A percentile compares a stretch with the other conserved stretches of the same genome.
phyloP scores from a whole-genome alignment of 2,113 vertebrate genomes.

The Hiodon tergisus region DNA sequence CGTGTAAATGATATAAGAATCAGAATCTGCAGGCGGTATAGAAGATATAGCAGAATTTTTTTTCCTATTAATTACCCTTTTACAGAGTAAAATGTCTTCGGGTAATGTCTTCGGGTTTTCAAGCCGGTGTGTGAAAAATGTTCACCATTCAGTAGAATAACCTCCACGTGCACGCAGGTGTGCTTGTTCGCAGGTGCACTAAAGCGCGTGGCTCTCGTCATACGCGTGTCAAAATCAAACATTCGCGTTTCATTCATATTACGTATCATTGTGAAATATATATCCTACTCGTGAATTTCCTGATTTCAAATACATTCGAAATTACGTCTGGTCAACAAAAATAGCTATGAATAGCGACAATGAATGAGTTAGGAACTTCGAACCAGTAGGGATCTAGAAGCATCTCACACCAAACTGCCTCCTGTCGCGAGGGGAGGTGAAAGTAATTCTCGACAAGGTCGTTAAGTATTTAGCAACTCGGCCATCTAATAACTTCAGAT shows the following conservation, averaged over 20 bases:
- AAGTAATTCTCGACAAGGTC: not conserved
- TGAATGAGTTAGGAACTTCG: too few species aligned
- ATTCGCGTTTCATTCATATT: too few species aligned
- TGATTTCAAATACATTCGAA: too few species aligned
- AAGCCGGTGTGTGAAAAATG: not conserved
- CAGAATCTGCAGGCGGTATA: too few species aligned
- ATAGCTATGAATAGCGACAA: too few species aligned
- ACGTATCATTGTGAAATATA: too few species aligned
- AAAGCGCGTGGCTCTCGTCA: not conserved
- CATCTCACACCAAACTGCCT: slow-evolving; percentile 8
- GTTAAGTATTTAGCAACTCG: not conserved
- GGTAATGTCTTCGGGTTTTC: not conserved
- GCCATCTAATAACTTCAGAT: not conserved
- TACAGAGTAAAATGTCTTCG: not conserved
- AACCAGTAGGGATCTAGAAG: not conserved
- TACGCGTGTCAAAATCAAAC: not conserved
- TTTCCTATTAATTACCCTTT: too few species aligned
- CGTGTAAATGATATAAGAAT: too few species aligned
- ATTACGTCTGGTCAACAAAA: too few species aligned
- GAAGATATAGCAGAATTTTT: too few species aligned
- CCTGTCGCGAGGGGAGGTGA: not conserved
- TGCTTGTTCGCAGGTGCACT: not conserved
- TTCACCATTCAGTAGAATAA: not conserved
- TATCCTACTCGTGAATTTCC: too few species aligned
- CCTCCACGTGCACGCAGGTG: not conserved